These are phyloP conservation scores for Rhipidura dahli DNA, from an alignment of 2,113 vertebrate species.

Conservation along the genomic window DNA sequence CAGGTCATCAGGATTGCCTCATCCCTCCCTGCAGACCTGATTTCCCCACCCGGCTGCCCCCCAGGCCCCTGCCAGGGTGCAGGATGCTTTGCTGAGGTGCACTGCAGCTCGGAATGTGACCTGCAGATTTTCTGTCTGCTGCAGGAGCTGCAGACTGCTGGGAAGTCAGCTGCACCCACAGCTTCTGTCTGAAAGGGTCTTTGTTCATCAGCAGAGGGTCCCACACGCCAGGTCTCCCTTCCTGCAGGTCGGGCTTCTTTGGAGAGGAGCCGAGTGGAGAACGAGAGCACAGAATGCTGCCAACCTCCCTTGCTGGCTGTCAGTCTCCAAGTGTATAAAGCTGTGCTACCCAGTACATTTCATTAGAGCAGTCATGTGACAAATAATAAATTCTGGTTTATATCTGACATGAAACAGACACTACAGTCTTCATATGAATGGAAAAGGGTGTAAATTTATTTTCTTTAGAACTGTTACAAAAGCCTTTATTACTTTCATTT, in stretches of 20 bases:
- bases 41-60: not conserved
- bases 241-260: not conserved
- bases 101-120: rapidly evolving
- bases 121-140: rapidly evolving
- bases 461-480: not conserved
- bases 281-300: rapidly evolving
- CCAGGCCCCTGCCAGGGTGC: not conserved
- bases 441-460: not conserved
- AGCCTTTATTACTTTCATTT: not conserved
- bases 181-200: not conserved
- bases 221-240: not conserved
- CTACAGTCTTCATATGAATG: not conserved
- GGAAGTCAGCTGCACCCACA: not conserved
- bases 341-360: not conserved
- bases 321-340: rapidly evolving
- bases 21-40: not conserved
- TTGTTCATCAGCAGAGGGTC: not conserved
- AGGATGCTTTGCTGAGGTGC: not conserved
- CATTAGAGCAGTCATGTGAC: not conserved
- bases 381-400: not conserved
- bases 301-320: not conserved
- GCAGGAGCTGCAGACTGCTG: not conserved
- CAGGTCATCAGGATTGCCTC: not conserved
- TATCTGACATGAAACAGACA: not conserved
- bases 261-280: not conserved